These are phyloP conservation scores for Antechinus flavipes DNA, from an alignment of 2,113 vertebrate genomes.

Conservation along the genomic window DNA sequence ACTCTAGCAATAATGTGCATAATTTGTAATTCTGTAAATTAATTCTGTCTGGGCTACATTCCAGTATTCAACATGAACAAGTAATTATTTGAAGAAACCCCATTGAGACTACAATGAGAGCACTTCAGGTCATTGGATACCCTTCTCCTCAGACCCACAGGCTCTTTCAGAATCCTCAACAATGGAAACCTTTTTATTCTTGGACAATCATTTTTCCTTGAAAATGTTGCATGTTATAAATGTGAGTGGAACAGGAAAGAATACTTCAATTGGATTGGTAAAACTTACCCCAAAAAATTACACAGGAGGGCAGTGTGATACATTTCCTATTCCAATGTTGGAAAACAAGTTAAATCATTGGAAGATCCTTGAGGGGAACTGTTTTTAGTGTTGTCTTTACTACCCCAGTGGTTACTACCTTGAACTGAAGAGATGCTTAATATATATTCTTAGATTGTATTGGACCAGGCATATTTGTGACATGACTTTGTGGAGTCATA, in stretches of 20 bases:
- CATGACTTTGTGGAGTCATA: background rate
- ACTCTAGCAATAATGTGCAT: conserved; percentile 69
- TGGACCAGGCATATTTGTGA: background rate
- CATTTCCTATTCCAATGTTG: background rate
- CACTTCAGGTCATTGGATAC: background rate
- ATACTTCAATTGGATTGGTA: background rate
- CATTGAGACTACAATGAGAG: background rate
- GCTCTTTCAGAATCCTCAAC: background rate
- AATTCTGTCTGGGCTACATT: conserved; percentile 76
- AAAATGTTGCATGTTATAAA: background rate
- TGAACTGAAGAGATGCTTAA: background rate
- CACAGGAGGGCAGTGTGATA: background rate
- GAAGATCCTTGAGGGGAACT: background rate
- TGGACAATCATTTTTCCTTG: background rate
- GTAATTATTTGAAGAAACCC: conserved; percentile 45
- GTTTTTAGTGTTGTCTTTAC: background rate
- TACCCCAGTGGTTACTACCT: background rate
- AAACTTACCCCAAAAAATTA: conserved; percentile 1
- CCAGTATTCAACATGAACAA: conserved; percentile 68
- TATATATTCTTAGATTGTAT: background rate
- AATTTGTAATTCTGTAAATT: conserved; percentile 76
- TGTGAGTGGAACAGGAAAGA: background rate
- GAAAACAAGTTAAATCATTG: background rate
- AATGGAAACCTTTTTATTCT: background rate
- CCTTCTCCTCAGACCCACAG: fast-evolving